Evolutionary conservation across 2,888 invertebrate genomes (phyloP).

Genomic region (Chromoteleia sp.): DNA sequence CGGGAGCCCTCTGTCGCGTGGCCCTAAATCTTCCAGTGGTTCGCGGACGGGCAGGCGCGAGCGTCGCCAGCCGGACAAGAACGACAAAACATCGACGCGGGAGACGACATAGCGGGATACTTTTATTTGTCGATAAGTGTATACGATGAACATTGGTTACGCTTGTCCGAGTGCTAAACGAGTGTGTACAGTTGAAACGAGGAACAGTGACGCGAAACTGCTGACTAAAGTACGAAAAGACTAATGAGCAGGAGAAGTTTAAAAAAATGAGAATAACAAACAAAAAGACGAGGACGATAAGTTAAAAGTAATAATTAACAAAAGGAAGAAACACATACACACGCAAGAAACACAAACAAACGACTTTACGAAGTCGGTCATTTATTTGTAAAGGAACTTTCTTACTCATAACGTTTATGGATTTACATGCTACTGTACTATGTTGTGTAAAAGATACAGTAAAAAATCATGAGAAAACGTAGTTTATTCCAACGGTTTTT

Average conservation of each 20-base stretch:
- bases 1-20: conserved; percentile 32
- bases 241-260: neutral
- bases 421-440: conserved; percentile 79
- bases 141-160: conserved; percentile 78
- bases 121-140: conserved; percentile 70
- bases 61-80: conserved; percentile 31
- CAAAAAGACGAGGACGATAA: conserved; percentile 44
- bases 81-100: conserved; percentile 42
- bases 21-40: conserved; percentile 48
- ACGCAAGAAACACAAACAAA: conserved; percentile 47
- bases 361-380: conserved; percentile 78
- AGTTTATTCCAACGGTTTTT: conserved; percentile 80
- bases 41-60: conserved; percentile 14
- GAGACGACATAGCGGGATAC: conserved; percentile 64
- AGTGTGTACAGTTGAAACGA: conserved; percentile 78
- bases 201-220: conserved; percentile 66
- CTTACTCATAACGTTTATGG: conserved; percentile 73
- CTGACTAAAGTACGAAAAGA: conserved; percentile 49
- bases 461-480: conserved; percentile 77
- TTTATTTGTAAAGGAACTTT: conserved; percentile 75
- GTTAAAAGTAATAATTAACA: conserved; percentile 54
- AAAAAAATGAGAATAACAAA: conserved; percentile 18
- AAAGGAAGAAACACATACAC: conserved; percentile 55
- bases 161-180: conserved; percentile 78
- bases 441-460: conserved; percentile 79